Conservation (phyloP, 2,888 invertebrate species). For the Pollenia labialis region DNA sequence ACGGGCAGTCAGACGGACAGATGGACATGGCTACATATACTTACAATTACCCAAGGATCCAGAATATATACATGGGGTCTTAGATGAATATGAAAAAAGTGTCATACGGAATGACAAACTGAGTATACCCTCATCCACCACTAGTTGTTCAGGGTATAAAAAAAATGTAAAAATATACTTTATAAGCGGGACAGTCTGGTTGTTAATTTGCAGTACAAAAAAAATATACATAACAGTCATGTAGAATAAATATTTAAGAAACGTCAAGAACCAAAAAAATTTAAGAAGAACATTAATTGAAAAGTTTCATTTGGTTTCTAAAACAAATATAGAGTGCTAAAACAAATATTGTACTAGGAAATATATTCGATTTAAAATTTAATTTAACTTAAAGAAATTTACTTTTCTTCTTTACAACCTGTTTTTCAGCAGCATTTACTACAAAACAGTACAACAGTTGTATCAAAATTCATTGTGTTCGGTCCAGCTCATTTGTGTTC, state of each 20-base stretch:
- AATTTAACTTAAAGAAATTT: neutral
- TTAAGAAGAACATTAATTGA: conserved; percentile 58
- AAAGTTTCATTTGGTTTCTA: conserved; percentile 41
- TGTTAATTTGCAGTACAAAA: conserved; percentile 7
- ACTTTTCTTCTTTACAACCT: too few species aligned
- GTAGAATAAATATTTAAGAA: conserved; percentile 31
- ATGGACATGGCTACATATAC: too few species aligned
- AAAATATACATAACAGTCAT: conserved; percentile 32
- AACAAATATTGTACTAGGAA: neutral
- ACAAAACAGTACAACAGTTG: too few species aligned
- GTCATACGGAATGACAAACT: too few species aligned
- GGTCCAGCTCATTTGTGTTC: too few species aligned
- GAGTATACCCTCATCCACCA: too few species aligned
- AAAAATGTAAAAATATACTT: neutral
- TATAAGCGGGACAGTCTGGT: neutral
- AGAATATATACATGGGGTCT: too few species aligned
- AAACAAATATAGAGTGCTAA: conserved; percentile 8
- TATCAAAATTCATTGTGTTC: too few species aligned
- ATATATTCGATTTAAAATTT: neutral
- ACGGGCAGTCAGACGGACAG: too few species aligned
- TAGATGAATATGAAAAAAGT: too few species aligned
- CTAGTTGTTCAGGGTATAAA: neutral
- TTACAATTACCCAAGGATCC: too few species aligned
- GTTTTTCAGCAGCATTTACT: too few species aligned
- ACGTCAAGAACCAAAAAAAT: conserved; percentile 1